These are phyloP conservation scores for Geodia barretti DNA, from an alignment of 37 sponge, comb jelly and placozoan genomes.

Conservation along the genomic window DNA sequence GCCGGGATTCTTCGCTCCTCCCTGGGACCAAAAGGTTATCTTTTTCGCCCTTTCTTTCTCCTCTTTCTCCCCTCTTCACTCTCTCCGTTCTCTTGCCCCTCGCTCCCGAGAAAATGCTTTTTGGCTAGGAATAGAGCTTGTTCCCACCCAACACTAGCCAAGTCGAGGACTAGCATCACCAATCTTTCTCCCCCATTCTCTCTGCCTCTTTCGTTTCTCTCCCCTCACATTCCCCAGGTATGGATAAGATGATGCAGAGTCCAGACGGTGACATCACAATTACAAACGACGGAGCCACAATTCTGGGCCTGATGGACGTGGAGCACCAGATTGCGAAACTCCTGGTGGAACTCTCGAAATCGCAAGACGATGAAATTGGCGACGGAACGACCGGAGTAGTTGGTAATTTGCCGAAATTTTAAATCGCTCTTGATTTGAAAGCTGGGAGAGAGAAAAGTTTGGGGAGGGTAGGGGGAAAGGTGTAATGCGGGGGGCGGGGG, in stretches of 20 bases:
- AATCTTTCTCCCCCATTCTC: too few species aligned
- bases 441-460: not conserved
- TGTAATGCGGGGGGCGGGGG: too few species aligned
- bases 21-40: conserved; percentile 89
- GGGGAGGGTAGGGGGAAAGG: too few species aligned
- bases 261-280: conserved; percentile 96
- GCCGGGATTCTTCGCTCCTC: conserved; percentile 82
- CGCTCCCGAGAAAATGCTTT: too few species aligned
- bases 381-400: conserved; percentile 99
- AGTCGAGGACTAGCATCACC: too few species aligned
- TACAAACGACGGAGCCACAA: conserved; percentile 98
- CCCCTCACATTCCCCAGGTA: conserved; percentile 34
- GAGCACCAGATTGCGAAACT: conserved; percentile 98
- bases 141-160: too few species aligned
- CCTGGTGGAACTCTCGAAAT: conserved; percentile 95
- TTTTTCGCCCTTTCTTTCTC: not conserved
- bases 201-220: too few species aligned
- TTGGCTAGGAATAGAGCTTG: too few species aligned
- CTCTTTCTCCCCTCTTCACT: not conserved
- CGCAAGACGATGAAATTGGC: conserved; percentile 98
- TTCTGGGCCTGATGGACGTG: conserved; percentile 93
- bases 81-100: not conserved
- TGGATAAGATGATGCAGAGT: conserved; percentile 99
- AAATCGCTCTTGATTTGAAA: too few species aligned
- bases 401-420: too few species aligned